phyloP scores from a whole-genome alignment of 2,888 invertebrate species.

The Agonopterix heracliana region DNA sequence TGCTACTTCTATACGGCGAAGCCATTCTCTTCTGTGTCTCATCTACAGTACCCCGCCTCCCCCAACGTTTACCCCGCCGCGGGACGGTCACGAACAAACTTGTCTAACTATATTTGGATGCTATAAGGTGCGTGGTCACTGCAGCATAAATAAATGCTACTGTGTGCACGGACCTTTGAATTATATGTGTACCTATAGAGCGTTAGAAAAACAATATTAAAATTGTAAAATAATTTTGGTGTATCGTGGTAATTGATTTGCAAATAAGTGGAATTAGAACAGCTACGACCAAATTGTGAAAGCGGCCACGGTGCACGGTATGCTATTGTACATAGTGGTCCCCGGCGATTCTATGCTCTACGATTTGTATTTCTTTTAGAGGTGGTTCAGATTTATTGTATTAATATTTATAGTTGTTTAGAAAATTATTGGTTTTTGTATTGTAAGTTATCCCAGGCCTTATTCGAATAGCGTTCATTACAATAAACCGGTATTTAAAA shows the following conservation, averaged over 20 bases:
- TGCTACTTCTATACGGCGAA: background rate
- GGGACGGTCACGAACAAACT: no score
- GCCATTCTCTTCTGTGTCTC: background rate
- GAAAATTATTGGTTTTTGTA: conserved; percentile 1
- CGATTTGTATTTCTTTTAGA: conserved; percentile 2
- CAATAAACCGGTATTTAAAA: conserved; percentile 3
- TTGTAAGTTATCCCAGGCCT: background rate
- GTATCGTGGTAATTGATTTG: background rate
- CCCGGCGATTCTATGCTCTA: no score
- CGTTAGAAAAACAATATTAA: conserved; percentile 12
- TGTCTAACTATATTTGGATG: no score
- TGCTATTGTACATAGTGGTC: no score
- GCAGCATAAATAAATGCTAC: conserved; percentile 10
- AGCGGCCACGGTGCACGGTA: conserved; percentile 11
- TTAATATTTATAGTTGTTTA: background rate
- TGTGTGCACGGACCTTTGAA: conserved; percentile 2
- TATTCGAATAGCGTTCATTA: conserved; percentile 1
- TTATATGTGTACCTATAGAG: conserved; percentile 16
- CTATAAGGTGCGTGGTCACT: background rate
- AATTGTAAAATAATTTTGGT: conserved; percentile 10
- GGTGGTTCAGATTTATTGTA: conserved; percentile 1
- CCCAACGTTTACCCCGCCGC: no score
- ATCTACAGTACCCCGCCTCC: no score
- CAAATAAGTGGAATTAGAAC: conserved; percentile 13
- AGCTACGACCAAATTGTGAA: conserved; percentile 33